phyloP scores from a whole-genome alignment of 2,888 invertebrate species.

The Sceliomorpha sp. region DNA sequence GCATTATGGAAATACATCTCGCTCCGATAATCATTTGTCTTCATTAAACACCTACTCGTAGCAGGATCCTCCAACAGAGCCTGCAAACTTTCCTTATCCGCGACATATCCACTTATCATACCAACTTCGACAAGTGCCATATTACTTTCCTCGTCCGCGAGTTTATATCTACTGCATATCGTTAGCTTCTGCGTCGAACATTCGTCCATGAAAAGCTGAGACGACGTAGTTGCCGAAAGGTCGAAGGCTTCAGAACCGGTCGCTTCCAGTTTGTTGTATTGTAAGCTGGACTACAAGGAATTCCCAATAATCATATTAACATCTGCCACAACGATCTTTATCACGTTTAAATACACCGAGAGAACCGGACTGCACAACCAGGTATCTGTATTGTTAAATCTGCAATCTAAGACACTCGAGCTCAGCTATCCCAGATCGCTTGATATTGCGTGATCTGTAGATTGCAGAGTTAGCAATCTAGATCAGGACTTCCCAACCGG shows the following conservation, averaged over 20 bases:
- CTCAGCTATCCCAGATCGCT: no score
- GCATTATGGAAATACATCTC: no score
- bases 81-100: slow-evolving; percentile 83
- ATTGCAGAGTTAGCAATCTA: no score
- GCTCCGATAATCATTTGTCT: no score
- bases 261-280: slow-evolving; percentile 81
- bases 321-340: no score
- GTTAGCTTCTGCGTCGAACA: slow-evolving; percentile 80
- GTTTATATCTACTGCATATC: slow-evolving; percentile 72
- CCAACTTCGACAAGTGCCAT: slow-evolving; percentile 83
- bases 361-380: no score
- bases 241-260: slow-evolving; percentile 82
- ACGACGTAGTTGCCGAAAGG: slow-evolving; percentile 79
- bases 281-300: slow-evolving; percentile 79
- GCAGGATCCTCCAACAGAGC: slow-evolving; percentile 80
- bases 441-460: no score
- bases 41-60: slow-evolving; percentile 79
- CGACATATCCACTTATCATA: slow-evolving; percentile 85
- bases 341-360: no score
- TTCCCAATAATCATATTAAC: not conserved
- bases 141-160: slow-evolving; percentile 82
- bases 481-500: no score
- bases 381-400: no score
- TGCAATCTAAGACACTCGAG: no score
- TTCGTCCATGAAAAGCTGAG: slow-evolving; percentile 79